Evolutionary conservation across 1,140 invertebrate species (phyloP).

Genomic region (Drosophila persimilis): DNA sequence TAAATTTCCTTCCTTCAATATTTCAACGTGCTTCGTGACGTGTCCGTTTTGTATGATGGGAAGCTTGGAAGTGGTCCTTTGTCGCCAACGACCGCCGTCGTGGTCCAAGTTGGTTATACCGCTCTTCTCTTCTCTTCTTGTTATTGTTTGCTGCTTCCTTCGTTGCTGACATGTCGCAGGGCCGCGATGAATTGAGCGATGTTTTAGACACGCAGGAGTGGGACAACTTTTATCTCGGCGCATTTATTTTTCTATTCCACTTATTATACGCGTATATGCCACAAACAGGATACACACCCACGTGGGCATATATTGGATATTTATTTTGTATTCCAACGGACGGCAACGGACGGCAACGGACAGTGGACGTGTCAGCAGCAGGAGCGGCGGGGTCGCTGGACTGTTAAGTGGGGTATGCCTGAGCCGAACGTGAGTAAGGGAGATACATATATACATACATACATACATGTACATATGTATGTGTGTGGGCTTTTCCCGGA

Average conservation of each 20-base stretch:
- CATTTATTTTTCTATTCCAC: conserved; percentile 83
- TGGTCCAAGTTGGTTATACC: conserved; percentile 48
- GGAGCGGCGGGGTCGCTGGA: conserved; percentile 59
- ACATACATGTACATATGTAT: too few species aligned
- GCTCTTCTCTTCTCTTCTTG: conserved; percentile 38
- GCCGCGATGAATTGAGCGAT: conserved; percentile 71
- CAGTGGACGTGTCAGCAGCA: conserved; percentile 73
- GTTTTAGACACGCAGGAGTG: conserved; percentile 31
- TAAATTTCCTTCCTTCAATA: conserved; percentile 83
- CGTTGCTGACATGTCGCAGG: conserved; percentile 71
- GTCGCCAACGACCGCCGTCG: conserved; percentile 37
- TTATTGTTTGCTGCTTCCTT: conserved; percentile 47
- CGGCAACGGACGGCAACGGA: conserved; percentile 59
- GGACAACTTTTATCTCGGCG: conserved; percentile 77
- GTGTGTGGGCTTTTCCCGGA: conserved; percentile 63
- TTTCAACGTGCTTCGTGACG: conserved; percentile 81
- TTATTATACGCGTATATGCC: conserved; percentile 79
- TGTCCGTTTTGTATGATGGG: conserved; percentile 75
- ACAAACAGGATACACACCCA: conserved; percentile 82
- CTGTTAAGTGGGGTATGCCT: conserved; percentile 59
- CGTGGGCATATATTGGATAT: conserved; percentile 82
- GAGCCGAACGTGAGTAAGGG: conserved; percentile 9
- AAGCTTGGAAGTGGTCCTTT: conserved; percentile 67
- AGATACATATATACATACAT: conserved; percentile 15
- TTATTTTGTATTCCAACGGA: conserved; percentile 82